Evolutionary conservation across 2,797 vertebrate species (phyloP).

Genomic region (Silurus aristotelis): DNA sequence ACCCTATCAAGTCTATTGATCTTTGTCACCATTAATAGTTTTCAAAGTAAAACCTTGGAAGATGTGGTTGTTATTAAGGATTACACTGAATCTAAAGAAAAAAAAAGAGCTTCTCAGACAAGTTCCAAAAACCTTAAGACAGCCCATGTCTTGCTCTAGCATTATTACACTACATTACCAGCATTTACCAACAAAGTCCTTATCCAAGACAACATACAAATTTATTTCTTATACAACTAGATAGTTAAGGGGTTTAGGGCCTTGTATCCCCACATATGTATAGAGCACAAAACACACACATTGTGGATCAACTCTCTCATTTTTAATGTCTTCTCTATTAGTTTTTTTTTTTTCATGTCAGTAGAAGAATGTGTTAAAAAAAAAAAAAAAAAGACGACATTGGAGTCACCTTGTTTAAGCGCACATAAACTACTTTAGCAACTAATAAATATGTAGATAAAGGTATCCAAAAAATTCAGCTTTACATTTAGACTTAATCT

Average conservation of each 20-base stretch:
- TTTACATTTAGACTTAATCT: not conserved
- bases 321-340: not conserved
- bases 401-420: not conserved
- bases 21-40: not conserved
- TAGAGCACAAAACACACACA: not conserved
- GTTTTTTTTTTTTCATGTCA: not conserved
- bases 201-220: too few species aligned
- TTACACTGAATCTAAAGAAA: not conserved
- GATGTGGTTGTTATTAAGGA: not conserved
- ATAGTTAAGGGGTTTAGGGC: too few species aligned
- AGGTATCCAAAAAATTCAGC: not conserved
- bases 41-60: not conserved
- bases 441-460: not conserved
- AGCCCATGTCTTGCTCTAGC: not conserved
- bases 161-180: too few species aligned
- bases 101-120: not conserved
- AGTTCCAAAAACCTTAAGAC: not conserved
- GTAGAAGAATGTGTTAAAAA: not conserved
- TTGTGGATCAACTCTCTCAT: not conserved
- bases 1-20: not conserved
- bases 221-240: too few species aligned
- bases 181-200: too few species aligned
- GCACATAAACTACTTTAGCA: not conserved
- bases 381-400: not conserved
- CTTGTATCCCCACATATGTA: too few species aligned